Evolutionary conservation across 2,888 invertebrate genomes (phyloP), one percentile per base, ranked within the genome.

Genomic region (Leptura quadrifasciata): DNA sequence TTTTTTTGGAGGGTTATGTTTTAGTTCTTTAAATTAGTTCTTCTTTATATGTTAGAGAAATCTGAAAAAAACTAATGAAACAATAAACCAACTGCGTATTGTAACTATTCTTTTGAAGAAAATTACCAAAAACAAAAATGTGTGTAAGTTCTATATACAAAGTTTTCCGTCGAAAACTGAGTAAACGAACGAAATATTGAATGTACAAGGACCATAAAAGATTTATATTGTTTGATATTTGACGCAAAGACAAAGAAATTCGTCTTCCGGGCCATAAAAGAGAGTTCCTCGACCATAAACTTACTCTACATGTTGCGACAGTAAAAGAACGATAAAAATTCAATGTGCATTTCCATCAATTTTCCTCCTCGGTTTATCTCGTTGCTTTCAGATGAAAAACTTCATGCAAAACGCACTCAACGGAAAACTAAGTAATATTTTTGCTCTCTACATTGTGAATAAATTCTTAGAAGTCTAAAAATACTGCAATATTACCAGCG

Each of bases 301-400:
- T 87, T 86, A 87, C 87, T 88, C 88, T 88, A 88, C 88, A 89
- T 89, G 89, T 88, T 88, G 88, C 88, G 88, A 89, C 88, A 89
- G 87, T 89, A 89, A 89, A 89, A 87, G 83, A 84, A 86, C 88
- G 85, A 89, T 89, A 89, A 89, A 89, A 89, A 88, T 89, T 88
- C 88, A 85, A 87, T 87, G 87, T 85, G 88, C 88, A 88, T 89
- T 88, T 89, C 88, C 88, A 89, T 89, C 89, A 88, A 88, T 88
- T 88, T 86, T 85, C 86, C 84, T 85, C 83, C 81, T 81, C 80
- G 81, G 82, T 84, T 84, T 81, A 77, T 79, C 82, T 81, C 80
- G 80, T 74, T 78, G 77, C 76, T 80, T 78, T 82, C 80, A 78
- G 76, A 78, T 83, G 84, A 79, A 79, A 81, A 79, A 83, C 79